Conservation (phyloP, 2,797 vertebrate species). For the Hydrocynus forskahlii region DNA sequence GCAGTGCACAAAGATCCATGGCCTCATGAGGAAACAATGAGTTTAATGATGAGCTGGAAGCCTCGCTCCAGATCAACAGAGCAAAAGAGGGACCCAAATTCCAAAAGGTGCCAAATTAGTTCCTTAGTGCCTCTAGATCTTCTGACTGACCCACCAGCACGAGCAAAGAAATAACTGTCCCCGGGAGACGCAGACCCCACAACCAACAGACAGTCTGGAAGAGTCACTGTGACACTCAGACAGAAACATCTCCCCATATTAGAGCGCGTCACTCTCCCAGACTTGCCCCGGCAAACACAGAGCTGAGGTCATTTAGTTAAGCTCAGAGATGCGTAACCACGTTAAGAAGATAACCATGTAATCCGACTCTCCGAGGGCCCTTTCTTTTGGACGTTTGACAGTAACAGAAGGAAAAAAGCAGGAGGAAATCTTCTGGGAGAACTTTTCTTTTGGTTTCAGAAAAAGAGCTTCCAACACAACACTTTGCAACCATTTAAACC, state of each 20-base stretch:
- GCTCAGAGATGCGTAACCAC: constrained; percentile 5
- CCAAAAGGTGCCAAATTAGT: background rate
- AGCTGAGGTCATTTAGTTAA: constrained; percentile 5
- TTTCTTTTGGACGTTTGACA: background rate
- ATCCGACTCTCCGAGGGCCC: background rate
- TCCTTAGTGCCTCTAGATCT: background rate
- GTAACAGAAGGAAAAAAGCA: background rate
- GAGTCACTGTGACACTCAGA: background rate
- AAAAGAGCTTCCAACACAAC: too few species aligned
- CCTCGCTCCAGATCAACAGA: background rate
- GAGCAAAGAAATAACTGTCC: background rate
- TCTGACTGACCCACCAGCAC: background rate
- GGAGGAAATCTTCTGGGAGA: background rate
- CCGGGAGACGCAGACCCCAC: background rate
- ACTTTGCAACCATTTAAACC: too few species aligned
- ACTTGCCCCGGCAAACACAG: too few species aligned
- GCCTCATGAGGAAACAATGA: too few species aligned
- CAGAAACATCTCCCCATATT: background rate
- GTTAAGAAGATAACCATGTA: constrained; percentile 16
- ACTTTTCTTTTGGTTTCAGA: too few species aligned
- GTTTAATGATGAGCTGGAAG: too few species aligned
- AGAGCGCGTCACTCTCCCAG: background rate
- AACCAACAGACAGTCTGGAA: background rate
- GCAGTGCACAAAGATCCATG: background rate
- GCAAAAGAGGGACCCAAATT: background rate